These are phyloP conservation scores for Pteruthius melanotis DNA, from an alignment of 2,113 vertebrate species.

Conservation along the genomic window DNA sequence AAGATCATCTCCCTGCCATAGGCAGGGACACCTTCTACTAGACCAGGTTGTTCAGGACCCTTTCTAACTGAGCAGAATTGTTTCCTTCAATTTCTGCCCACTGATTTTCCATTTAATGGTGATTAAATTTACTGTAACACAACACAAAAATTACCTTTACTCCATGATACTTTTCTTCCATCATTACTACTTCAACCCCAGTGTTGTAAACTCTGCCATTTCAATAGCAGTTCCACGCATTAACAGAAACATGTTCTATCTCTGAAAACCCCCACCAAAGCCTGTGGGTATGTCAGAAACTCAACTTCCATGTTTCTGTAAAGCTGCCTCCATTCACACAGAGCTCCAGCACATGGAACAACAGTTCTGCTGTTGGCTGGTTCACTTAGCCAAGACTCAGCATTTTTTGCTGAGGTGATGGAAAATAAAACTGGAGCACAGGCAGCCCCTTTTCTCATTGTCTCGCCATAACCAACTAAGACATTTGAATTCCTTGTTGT, in stretches of 20 bases:
- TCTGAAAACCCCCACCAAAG: not conserved
- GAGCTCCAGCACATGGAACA: not conserved
- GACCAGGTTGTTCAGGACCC: not conserved
- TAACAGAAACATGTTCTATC: rapidly evolving
- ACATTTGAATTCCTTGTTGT: constrained; percentile 71
- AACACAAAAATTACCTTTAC: not conserved
- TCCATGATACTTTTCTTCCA: not conserved
- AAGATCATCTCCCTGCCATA: not conserved
- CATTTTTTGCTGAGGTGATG: constrained; percentile 14
- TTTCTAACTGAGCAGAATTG: not conserved
- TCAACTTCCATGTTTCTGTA: not conserved
- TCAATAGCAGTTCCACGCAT: not conserved
- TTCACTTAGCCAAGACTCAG: not conserved
- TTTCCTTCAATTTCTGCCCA: not conserved
- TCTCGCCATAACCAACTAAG: constrained; percentile 66
- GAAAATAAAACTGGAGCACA: not conserved
- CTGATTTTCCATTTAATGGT: not conserved
- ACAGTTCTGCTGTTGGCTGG: not conserved
- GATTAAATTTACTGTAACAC: not conserved
- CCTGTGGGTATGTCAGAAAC: rapidly evolving
- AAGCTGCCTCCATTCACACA: not conserved
- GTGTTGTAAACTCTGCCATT: not conserved
- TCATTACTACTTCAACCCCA: not conserved
- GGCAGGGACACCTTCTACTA: not conserved
- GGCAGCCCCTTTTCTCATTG: constrained; percentile 57